Base-by-base conservation (phyloP, 2,113 vertebrate genomes). In the Kryptolebias marmoratus region DNA sequence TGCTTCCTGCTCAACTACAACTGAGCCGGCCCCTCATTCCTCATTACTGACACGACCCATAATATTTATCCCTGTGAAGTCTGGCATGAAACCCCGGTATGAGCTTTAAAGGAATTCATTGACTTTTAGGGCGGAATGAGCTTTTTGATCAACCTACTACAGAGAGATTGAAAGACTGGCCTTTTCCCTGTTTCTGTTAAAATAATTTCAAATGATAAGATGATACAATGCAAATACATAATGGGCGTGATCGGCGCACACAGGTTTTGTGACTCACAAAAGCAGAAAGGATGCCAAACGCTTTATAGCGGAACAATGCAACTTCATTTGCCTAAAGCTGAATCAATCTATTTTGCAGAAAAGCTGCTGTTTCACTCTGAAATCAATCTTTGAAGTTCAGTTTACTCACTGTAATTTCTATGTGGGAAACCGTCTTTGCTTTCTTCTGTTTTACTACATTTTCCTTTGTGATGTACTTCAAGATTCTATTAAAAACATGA, bases 21-120 rank as follows among this genome's bases (percentile, higher is more conserved):
- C 56, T 0, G 49, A 61, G 75, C 73, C 18, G 32, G 45, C 72
- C 74, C 68, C 80, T 82, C 88, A 79, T 90, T 85, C 77, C 83
- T 90, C 89, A 87, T 82, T 73, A 75, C 81, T 85, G 88, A 90
- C 88, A 90, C 71, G 53, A 83, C 85, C 81, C 85, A 86, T 89
- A 87, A 90, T 90, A 88, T 91, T 88, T 88, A 88, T 73, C 73
- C 73, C 82, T 68, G 79, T 69, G 84, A 85, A 87, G 84, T 87
- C 80, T 79, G 42, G 72, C 81, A 32, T 83, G 81, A 81, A 90
- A 88, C 87, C 77, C 53, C 62, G 77, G 1, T 6, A 5, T 82
- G 85, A 79, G 86, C 88, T 82, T 87, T 76, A 66, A 68, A 76
- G 75, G 81, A 78, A 84, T 82, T 60, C 77, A 68, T 63, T 36